These are phyloP conservation scores for Notolepis coatsorum DNA, from an alignment of 2,797 vertebrate genomes.

Conservation along the genomic window DNA sequence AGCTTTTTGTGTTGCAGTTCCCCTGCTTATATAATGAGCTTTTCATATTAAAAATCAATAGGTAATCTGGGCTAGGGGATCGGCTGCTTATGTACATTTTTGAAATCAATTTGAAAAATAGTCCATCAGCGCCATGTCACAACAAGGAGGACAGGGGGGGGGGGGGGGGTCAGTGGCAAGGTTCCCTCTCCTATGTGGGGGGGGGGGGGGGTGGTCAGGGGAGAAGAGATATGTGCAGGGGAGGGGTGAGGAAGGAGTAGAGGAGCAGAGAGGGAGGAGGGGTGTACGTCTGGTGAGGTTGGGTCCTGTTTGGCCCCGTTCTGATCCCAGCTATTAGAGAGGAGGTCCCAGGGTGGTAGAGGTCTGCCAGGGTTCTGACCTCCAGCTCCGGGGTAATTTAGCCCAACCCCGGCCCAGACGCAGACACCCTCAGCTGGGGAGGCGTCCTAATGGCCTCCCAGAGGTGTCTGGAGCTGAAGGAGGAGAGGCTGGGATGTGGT, in stretches of 20 bases:
- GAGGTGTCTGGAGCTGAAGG: slow-evolving; percentile 61
- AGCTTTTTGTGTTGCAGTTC: slow-evolving; percentile 99
- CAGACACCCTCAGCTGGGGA: slow-evolving; percentile 48
- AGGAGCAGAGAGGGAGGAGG: slow-evolving; percentile 54
- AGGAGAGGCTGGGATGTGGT: slow-evolving; percentile 23
- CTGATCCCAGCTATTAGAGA: slow-evolving; percentile 74
- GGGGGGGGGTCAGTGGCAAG: slow-evolving; percentile 47
- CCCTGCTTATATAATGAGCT: slow-evolving; percentile 99
- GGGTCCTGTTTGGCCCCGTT: slow-evolving; percentile 62
- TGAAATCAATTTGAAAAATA: slow-evolving; percentile 99
- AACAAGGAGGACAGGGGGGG: slow-evolving; percentile 79
- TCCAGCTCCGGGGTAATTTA: slow-evolving; percentile 77
- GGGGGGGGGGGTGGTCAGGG: slow-evolving; percentile 28
- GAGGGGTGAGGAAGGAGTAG: slow-evolving; percentile 22
- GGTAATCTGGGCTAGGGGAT: slow-evolving; percentile 99
- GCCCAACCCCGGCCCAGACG: slow-evolving; percentile 56
- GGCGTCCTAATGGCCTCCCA: slow-evolving; percentile 75
- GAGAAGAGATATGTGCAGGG: slow-evolving; percentile 32
- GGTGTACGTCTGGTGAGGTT: slow-evolving; percentile 61
- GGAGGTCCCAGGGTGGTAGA: slow-evolving; percentile 55
- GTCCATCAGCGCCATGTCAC: slow-evolving; percentile 97
- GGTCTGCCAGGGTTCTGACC: slow-evolving; percentile 68
- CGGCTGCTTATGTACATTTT: slow-evolving; percentile 99
- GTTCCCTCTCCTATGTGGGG: no score
- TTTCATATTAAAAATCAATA: slow-evolving; percentile 99